Conservation (phyloP, 2,797 vertebrate genomes). For the Cuniculus paca region DNA sequence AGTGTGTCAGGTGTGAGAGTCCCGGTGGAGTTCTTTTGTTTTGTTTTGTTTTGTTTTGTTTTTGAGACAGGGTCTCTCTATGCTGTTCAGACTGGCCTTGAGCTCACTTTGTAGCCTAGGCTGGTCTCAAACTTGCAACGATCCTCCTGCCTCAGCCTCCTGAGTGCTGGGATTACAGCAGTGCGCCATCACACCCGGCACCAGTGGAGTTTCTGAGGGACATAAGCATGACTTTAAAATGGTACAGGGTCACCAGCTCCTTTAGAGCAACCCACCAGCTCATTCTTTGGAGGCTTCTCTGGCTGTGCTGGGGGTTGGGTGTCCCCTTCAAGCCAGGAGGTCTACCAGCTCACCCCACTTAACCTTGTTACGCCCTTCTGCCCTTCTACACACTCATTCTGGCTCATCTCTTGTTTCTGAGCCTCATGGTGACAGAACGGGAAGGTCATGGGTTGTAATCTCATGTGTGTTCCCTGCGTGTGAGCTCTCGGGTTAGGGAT, state of each 20-base stretch:
- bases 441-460: background rate
- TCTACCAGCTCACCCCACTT: background rate
- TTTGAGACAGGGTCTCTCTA: too few relatives aligned
- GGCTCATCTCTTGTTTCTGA: background rate
- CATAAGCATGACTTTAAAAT: background rate
- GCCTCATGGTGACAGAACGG: background rate
- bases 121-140: too few relatives aligned
- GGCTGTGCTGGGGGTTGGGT: background rate
- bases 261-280: rapidly evolving
- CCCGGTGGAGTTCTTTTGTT: background rate
- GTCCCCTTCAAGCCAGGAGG: background rate
- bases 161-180: too few relatives aligned
- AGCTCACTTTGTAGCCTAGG: too few relatives aligned
- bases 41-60: too few relatives aligned
- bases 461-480: background rate
- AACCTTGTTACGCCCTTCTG: background rate
- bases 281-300: background rate
- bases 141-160: too few relatives aligned
- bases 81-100: too few relatives aligned
- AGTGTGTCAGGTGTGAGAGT: background rate
- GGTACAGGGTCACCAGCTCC: rapidly evolving
- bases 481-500: background rate
- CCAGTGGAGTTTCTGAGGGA: background rate
- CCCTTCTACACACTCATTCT: background rate
- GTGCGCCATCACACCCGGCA: too few relatives aligned